These are phyloP conservation scores for Myzus persicae DNA, from an alignment of 1,140 invertebrate genomes.

Conservation along the genomic window DNA sequence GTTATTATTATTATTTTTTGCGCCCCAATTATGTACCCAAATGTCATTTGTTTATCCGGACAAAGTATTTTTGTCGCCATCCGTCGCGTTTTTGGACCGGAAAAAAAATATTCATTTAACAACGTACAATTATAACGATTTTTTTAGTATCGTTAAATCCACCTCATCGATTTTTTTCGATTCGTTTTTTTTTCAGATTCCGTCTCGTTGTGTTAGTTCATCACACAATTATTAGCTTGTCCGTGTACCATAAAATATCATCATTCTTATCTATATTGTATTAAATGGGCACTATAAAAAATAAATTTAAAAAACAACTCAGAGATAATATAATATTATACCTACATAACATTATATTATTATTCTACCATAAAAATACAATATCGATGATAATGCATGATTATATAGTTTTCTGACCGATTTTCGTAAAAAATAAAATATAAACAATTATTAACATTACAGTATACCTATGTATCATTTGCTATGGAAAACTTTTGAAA, in stretches of 20 bases:
- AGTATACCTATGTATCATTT: neutral
- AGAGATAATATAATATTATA: no score
- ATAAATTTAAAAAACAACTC: neutral
- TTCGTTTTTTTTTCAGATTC: neutral
- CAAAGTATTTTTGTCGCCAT: neutral
- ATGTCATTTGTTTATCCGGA: slow-evolving; percentile 38
- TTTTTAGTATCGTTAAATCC: neutral
- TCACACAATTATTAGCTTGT: neutral
- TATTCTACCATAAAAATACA: neutral
- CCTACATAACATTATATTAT: neutral
- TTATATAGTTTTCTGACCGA: neutral
- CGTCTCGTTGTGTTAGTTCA: slow-evolving; percentile 8
- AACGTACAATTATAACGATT: slow-evolving; percentile 31
- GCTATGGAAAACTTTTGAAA: neutral
- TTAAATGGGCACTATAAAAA: neutral
- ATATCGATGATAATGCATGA: neutral
- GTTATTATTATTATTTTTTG: neutral
- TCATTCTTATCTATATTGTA: neutral
- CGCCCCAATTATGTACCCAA: neutral
- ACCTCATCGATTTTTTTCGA: slow-evolving; percentile 19
- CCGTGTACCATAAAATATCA: neutral
- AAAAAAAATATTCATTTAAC: slow-evolving; percentile 14
- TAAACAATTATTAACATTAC: no score
- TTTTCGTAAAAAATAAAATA: neutral
- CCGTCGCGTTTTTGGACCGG: neutral